phyloP scores from a whole-genome alignment of 2,113 vertebrate genomes.

The Sylvia atricapilla region DNA sequence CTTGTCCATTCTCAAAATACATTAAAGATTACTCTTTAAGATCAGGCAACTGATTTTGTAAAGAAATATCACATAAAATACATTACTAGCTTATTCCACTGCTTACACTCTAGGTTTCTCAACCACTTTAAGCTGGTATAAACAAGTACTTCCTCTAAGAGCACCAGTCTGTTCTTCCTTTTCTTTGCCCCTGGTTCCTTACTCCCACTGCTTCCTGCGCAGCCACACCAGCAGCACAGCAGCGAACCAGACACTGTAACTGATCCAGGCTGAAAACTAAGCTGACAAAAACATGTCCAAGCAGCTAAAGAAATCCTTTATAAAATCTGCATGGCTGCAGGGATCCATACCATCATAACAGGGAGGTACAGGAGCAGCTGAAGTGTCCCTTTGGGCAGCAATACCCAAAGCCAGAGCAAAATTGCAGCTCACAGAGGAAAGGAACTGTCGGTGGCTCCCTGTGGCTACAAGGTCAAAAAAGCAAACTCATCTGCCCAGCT shows the following conservation, averaged over 20 bases:
- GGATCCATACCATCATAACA: accelerated
- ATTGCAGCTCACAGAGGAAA: neutral
- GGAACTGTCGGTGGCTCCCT: neutral
- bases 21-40: neutral
- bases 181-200: neutral
- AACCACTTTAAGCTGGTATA: neutral
- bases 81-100: neutral
- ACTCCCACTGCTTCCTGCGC: constrained; percentile 5
- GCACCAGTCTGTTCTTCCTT: neutral
- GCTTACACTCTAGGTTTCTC: neutral
- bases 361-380: neutral
- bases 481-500: neutral
- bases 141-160: constrained; percentile 31
- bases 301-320: neutral
- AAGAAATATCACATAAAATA: neutral
- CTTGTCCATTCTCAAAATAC: neutral
- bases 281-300: neutral
- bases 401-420: neutral
- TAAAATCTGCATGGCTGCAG: neutral
- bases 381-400: neutral
- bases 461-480: neutral
- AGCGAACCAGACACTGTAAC: neutral
- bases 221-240: neutral
- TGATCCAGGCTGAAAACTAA: neutral
- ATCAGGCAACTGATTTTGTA: neutral